Conservation (phyloP, 2,113 vertebrate genomes). For the Mixornis gularis region DNA sequence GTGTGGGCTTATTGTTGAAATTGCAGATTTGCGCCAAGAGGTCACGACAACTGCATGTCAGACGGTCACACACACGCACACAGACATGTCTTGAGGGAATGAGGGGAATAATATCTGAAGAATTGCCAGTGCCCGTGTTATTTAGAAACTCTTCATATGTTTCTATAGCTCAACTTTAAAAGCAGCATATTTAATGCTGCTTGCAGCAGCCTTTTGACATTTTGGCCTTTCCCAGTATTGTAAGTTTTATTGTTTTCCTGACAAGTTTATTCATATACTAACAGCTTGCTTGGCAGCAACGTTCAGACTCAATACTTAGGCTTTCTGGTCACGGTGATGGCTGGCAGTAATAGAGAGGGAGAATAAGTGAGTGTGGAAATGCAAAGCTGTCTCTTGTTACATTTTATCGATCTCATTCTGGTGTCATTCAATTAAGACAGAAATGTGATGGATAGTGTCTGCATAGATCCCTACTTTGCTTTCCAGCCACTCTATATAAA, state of each 20-base stretch:
- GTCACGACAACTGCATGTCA: slow-evolving; percentile 50
- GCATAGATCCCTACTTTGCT: slow-evolving; percentile 71
- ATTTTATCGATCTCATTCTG: slow-evolving; percentile 78
- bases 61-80: slow-evolving; percentile 1
- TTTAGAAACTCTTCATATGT: slow-evolving; percentile 45
- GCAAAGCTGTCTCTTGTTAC: slow-evolving; percentile 79
- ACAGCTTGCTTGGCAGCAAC: slow-evolving; percentile 67
- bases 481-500: slow-evolving; percentile 57
- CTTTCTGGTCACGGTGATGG: slow-evolving; percentile 75
- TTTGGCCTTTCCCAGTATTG: slow-evolving; percentile 38
- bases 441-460: slow-evolving; percentile 80
- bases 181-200: slow-evolving; percentile 56
- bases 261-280: slow-evolving; percentile 74
- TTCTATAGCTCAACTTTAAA: slow-evolving; percentile 34
- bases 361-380: slow-evolving; percentile 79
- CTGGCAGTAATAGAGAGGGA: slow-evolving; percentile 68
- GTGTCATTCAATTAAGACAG: slow-evolving; percentile 83
- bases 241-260: slow-evolving; percentile 67
- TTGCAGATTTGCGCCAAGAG: slow-evolving; percentile 53
- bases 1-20: slow-evolving; percentile 51
- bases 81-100: slow-evolving; percentile 23
- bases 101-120: slow-evolving; percentile 9
- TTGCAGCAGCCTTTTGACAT: slow-evolving; percentile 56
- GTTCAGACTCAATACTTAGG: slow-evolving; percentile 61
- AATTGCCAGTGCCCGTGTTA: slow-evolving; percentile 13